Evolutionary conservation across 1,140 invertebrate species (phyloP), one percentile per base, ranked within the genome.

Genomic region (Conopomorpha cramerella): DNA sequence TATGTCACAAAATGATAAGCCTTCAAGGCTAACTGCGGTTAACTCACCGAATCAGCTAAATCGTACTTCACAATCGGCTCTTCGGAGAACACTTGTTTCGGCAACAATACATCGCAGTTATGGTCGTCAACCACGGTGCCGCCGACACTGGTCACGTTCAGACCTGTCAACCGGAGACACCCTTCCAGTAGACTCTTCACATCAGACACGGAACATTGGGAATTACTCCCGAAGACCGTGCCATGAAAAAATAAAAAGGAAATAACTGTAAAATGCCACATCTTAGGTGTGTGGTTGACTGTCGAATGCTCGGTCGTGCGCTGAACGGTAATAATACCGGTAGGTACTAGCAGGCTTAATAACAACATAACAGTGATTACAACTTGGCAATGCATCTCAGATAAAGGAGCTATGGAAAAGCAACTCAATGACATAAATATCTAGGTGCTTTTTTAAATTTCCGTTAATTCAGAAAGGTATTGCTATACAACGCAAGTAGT

Each of bases 101-200:
- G 73, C 12, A 77, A 45, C 3, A 77, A 38, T 1, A 77, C 60
- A 45, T 76, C 71, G 30, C 73, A 77, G 34, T 77, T 77, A 35
- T 74, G 66, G 23, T 76, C 68, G 36, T 76, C 72, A 1, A 77
- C 59, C 16, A 72, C 57, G 0, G 73, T 77, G 1, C 73, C 73
- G 2, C 68, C 73, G 1, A 66, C 43, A 15, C 54, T 68, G 0
- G 65, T 72, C 7, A 77, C 46, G 31, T 72, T 71, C 10, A 77
- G 30, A n/a, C 71, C 71, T 16, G 49, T 50, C 16, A 77, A 38
- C 8, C 55, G 47, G 34, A 62, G 62, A 42, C 71, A 76, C 7
- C 68, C 71, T 37, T 73, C 63, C 19, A 73, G 34, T 2, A 76
- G 41, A 43, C 43, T 64, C 35, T 71, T 72, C 1, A 71, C 48